Percentiles rank a stretch among this genome's conserved stretches.
These are phyloP conservation scores for Seriola dumerili DNA, from an alignment of 2,113 vertebrate genomes.

Conservation along the genomic window DNA sequence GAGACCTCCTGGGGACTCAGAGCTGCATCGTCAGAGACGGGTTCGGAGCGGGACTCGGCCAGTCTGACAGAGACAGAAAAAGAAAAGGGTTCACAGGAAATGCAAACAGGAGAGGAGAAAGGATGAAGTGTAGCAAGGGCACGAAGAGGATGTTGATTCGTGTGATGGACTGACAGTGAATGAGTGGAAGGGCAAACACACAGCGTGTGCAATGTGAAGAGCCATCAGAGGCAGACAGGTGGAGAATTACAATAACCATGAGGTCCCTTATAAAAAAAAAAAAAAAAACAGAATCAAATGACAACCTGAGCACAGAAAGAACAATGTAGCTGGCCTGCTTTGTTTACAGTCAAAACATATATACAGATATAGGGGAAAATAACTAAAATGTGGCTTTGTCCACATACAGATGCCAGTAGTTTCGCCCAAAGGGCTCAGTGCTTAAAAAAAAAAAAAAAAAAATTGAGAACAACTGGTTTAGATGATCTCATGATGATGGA, in stretches of 20 bases:
- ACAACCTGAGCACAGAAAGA: background rate
- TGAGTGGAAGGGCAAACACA: background rate
- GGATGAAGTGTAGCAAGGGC: background rate
- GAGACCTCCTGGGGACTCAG: constrained; percentile 62
- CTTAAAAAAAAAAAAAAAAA: too few species aligned
- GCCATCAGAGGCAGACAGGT: constrained; percentile 3
- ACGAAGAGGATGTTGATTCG: background rate
- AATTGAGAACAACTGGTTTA: background rate
- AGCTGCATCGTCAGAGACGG: constrained; percentile 80
- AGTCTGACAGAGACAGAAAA: constrained; percentile 67
- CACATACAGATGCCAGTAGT: background rate
- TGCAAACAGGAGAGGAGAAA: background rate
- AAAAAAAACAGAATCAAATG: background rate
- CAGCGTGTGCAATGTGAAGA: background rate
- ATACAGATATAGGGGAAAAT: background rate
- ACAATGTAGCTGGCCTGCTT: background rate
- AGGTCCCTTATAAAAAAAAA: background rate
- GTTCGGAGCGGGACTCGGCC: constrained; percentile 77
- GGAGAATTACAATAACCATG: background rate
- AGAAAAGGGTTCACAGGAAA: background rate
- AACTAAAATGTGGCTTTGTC: background rate
- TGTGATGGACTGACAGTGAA: constrained; percentile 24
- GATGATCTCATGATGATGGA: background rate
- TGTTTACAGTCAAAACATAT: background rate
- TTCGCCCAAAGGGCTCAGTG: background rate